These are phyloP conservation scores for Euzetes globulus DNA, from an alignment of 2,888 invertebrate species.

Conservation along the genomic window DNA sequence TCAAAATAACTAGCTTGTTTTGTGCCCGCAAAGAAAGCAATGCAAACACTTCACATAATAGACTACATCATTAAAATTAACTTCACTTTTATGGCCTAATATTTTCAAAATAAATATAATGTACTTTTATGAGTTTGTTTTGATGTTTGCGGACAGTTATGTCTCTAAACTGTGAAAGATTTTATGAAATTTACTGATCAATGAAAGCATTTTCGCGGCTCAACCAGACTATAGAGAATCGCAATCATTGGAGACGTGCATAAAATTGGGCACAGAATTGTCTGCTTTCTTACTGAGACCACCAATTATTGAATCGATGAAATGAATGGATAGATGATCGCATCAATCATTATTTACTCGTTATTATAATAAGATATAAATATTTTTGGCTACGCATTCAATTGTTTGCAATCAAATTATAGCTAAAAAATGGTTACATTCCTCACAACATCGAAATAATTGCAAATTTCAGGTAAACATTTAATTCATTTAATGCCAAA, in stretches of 20 bases:
- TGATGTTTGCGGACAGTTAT: background rate
- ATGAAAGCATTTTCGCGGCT: background rate
- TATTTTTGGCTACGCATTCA: slow-evolving; percentile 12
- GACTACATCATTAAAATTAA: background rate
- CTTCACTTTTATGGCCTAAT: slow-evolving; percentile 14
- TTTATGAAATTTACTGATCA: background rate
- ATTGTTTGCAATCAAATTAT: background rate
- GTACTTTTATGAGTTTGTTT: background rate
- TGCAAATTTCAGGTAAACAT: background rate
- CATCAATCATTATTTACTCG: slow-evolving; percentile 8
- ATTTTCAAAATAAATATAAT: slow-evolving; percentile 1
- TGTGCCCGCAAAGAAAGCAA: background rate
- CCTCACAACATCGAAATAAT: background rate
- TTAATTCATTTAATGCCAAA: background rate
- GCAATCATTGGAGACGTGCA: slow-evolving; percentile 20
- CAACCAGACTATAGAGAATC: slow-evolving; percentile 1
- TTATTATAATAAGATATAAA: slow-evolving; percentile 21
- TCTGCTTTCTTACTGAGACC: background rate
- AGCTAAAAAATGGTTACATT: background rate
- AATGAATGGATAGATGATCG: slow-evolving; percentile 23
- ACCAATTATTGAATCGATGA: slow-evolving; percentile 16
- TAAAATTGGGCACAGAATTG: slow-evolving; percentile 23
- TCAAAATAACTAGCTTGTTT: slow-evolving; percentile 22
- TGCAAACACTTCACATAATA: background rate
- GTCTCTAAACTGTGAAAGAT: background rate